Evolutionary conservation across 2,888 invertebrate species (phyloP), one percentile per base, ranked within the genome.

Genomic region (Caenorhabditis afra): DNA sequence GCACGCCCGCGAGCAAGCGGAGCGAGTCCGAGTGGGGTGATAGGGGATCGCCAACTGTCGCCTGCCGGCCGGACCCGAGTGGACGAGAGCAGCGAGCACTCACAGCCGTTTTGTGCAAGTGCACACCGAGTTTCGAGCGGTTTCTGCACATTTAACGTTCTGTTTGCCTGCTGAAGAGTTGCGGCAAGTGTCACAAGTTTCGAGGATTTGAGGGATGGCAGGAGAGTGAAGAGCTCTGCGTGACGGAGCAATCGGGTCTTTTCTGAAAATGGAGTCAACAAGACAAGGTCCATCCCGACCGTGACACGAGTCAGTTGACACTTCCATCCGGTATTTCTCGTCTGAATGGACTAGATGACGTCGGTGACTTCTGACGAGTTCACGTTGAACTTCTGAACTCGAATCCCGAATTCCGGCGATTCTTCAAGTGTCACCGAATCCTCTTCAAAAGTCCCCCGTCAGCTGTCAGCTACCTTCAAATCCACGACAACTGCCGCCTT

Each of bases 51-150:
- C 20, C 65, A 66, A 66, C 66, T 66, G 66, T 66, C 39, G 16
- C 12, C 50, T 20, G 22, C 49, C 52, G 11, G 23, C 52, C 52
- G 52, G 52, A 49, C 62, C 29, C 20, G 22, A 52, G 55, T 35
- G 65, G 66, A 66, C 66, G 44, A 52, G 66, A 67, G 57, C 66
- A 67, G n/a, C 11, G 66, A 58, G 57, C 66, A 67, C 66, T 55
- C 66, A 29, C 29, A 67, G 44, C 20, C 41, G 16, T 37, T 52
- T 52, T 64, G 52, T 64, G 64, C 52, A 64, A 64, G 49, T 57
- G 47, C 47, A 53, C 35, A 20, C 16, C 3, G 7, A 29, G 29
- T n/a, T 52, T 52, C 23, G 23, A 52, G 14, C n/a, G n/a, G 29
- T 20, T 11, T 20, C 49, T 49, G 55, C 45, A 66, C 55, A 55